Base-by-base conservation (phyloP, 2,888 invertebrate genomes). In the Hartigia nigra region DNA sequence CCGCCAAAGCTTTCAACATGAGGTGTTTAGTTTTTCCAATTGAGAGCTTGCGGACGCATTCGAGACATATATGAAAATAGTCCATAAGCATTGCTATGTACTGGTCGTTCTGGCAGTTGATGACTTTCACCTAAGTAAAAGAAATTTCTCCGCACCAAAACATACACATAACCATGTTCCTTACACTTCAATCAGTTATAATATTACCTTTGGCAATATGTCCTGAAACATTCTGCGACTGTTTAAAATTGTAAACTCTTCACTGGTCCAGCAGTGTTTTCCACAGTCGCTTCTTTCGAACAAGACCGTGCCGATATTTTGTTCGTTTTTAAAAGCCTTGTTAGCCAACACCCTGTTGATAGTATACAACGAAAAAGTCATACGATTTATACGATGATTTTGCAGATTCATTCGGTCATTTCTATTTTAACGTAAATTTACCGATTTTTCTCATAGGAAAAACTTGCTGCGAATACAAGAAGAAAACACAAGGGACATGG, bases 1-100 rank as follows among this genome's bases (percentile, higher is more conserved):
- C 94, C 11, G 93, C 93, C 0, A 93, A 88, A 1, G 94, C 88
- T 83, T 87, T 89, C 75, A 90, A 69, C 86, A 90, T 86, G 69
- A 91, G 83, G 78, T 87, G 88, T 80, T 87, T 89, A 70, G 88
- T 88, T 81, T 89, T 88, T 14, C 89, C 90, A 34, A 85, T 82
- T 36, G 91, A 85, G 76, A 87, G 82, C 74, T 87, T 86, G 31
- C 85, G 80, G 14, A 91, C 87, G 81, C 85, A 83, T 77, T 89
- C 88, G 69, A 90, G 79, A 76, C 90, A 90, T 78, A 87, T 84
- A 78, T 90, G 84, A 82, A 91, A 87, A 83, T 90, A 91, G 82
- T 88, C 88, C 88, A 90, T 86, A 70, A 90, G 80, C 74, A 88
- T 80, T 3, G 86, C 87, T 78, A 91, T 87, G 83, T 89, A 90